These are phyloP conservation scores for Drosophila quasianomalipes DNA, from an alignment of 2,888 invertebrate genomes.

Conservation along the genomic window DNA sequence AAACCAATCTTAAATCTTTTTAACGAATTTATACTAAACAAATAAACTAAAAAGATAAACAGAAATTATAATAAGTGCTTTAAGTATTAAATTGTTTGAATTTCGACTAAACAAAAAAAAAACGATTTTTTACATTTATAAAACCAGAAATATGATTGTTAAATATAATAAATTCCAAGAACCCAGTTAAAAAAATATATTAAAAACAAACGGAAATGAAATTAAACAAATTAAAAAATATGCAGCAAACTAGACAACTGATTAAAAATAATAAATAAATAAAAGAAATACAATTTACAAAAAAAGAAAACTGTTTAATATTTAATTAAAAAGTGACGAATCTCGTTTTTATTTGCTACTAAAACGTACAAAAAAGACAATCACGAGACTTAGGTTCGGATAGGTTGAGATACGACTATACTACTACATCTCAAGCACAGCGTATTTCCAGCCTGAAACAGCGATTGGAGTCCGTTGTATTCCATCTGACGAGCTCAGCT, in stretches of 20 bases:
- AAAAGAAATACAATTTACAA: slow-evolving; percentile 39
- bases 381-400: slow-evolving; percentile 22
- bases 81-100: slow-evolving; percentile 76
- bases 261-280: slow-evolving; percentile 58
- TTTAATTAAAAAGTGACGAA: slow-evolving; percentile 21
- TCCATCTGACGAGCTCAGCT: slow-evolving; percentile 84
- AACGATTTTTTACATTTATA: slow-evolving; percentile 79
- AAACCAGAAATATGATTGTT: slow-evolving; percentile 69
- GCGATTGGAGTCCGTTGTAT: slow-evolving; percentile 80
- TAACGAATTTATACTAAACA: slow-evolving; percentile 74
- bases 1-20: slow-evolving; percentile 69
- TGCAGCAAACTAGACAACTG: slow-evolving; percentile 58
- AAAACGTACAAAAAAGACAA: slow-evolving; percentile 68
- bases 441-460: slow-evolving; percentile 84
- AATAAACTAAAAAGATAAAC: slow-evolving; percentile 37
- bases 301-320: slow-evolving; percentile 10
- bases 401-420: neutral
- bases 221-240: slow-evolving; percentile 35
- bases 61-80: slow-evolving; percentile 68
- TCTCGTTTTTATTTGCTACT: slow-evolving; percentile 67
- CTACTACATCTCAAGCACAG: slow-evolving; percentile 66
- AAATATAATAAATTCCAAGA: slow-evolving; percentile 53
- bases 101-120: slow-evolving; percentile 55
- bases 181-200: slow-evolving; percentile 55
- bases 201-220: slow-evolving; percentile 21